Conservation (phyloP, 2,113 vertebrate species). For the Chloroceryle aenea region DNA sequence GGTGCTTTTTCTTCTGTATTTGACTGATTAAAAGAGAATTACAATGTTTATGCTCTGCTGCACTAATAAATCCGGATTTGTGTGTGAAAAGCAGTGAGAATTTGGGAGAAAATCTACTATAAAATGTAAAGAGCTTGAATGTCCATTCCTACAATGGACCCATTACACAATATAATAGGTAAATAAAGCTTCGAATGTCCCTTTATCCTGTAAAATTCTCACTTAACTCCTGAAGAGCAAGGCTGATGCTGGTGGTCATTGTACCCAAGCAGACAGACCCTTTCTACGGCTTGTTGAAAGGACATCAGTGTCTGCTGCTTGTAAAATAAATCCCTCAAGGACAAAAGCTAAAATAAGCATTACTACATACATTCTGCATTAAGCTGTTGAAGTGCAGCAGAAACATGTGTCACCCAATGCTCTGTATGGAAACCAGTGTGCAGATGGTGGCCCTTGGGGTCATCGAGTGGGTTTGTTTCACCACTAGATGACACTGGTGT, state of each 20-base stretch:
- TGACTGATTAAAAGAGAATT: background rate
- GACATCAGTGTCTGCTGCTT: background rate
- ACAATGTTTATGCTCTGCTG: background rate
- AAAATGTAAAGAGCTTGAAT: background rate
- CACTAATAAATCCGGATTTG: background rate
- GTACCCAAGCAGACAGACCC: background rate
- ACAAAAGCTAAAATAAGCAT: background rate
- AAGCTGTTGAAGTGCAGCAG: background rate
- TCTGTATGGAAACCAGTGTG: background rate
- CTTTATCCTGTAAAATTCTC: background rate
- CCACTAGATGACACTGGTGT: constrained; percentile 37
- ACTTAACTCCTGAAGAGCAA: background rate
- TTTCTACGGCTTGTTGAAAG: background rate
- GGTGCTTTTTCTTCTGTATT: background rate
- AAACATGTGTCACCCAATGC: background rate
- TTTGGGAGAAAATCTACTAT: background rate
- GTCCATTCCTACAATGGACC: background rate
- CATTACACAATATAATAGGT: background rate
- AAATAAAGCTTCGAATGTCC: background rate
- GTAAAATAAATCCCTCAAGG: background rate
- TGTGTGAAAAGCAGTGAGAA: background rate
- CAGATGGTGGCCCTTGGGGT: background rate
- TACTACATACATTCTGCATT: background rate
- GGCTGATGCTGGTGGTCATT: background rate
- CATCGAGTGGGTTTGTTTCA: background rate